Evolutionary conservation across 1,140 invertebrate genomes (phyloP).

Genomic region (Zaprionus tsacasi): DNA sequence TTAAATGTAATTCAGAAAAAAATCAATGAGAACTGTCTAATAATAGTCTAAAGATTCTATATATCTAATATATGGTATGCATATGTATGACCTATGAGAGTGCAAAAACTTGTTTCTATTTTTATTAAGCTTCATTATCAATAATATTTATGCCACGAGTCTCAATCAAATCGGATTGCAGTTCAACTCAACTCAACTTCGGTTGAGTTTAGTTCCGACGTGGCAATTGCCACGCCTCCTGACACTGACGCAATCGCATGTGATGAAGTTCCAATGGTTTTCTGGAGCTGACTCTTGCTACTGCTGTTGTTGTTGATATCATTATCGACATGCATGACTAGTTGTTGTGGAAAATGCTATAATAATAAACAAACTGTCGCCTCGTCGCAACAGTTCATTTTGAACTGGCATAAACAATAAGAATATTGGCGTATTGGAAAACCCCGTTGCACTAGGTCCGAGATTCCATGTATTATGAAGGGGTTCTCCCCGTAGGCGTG

Average conservation of each 20-base stretch:
- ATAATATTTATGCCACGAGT: slow-evolving; percentile 6
- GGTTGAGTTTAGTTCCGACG: neutral
- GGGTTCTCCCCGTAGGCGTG: neutral
- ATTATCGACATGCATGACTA: neutral
- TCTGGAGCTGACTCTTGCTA: neutral
- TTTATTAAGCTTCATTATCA: neutral
- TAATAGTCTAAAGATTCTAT: no score
- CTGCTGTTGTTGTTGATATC: neutral
- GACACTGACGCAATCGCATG: neutral
- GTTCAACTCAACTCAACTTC: neutral
- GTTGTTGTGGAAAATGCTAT: slow-evolving; percentile 7
- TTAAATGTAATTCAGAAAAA: no score
- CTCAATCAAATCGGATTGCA: neutral
- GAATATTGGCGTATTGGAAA: neutral
- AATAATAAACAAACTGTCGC: neutral
- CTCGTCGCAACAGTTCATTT: neutral
- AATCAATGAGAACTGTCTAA: no score
- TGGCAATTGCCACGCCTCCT: neutral
- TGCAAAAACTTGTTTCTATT: slow-evolving; percentile 5
- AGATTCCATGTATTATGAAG: neutral
- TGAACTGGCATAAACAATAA: neutral
- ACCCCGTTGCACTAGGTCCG: neutral
- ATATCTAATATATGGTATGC: no score
- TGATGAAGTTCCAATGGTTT: neutral
- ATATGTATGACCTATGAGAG: neutral